phyloP scores from a whole-genome alignment of 2,888 invertebrate species.

The Chrysolina americana region DNA sequence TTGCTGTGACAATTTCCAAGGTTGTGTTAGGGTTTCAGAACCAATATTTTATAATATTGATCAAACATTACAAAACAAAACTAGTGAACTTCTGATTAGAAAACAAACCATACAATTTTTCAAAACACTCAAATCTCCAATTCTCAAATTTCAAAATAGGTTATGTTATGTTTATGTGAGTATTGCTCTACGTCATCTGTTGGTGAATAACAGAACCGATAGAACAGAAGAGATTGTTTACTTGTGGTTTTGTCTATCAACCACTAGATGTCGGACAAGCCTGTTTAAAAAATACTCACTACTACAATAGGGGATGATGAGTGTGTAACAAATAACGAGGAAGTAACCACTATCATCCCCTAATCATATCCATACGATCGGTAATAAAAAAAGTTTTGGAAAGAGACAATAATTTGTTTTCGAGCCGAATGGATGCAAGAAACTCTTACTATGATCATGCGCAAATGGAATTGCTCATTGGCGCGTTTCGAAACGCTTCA shows the following conservation, averaged over 20 bases:
- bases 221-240: too few species aligned
- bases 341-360: not conserved
- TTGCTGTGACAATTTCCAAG: not conserved
- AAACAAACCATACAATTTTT: not conserved
- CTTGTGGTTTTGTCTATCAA: not conserved
- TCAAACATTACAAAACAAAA: too few species aligned
- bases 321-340: too few species aligned
- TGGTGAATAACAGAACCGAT: too few species aligned
- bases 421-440: not conserved
- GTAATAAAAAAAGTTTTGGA: too few species aligned
- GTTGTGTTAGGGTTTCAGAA: too few species aligned
- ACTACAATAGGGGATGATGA: too few species aligned
- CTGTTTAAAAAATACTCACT: too few species aligned
- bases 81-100: not conserved
- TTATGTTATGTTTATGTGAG: too few species aligned
- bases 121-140: not conserved
- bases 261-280: not conserved
- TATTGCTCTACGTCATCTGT: too few species aligned
- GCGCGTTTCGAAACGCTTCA: conserved; percentile 56
- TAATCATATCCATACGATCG: too few species aligned
- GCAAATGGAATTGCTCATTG: conserved; percentile 47
- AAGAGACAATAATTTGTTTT: not conserved
- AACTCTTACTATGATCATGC: conserved; percentile 39
- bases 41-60: too few species aligned
- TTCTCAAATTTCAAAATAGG: not conserved